Base-by-base conservation (phyloP, 2,888 invertebrate genomes). In the Hofmannophila pseudospretella region DNA sequence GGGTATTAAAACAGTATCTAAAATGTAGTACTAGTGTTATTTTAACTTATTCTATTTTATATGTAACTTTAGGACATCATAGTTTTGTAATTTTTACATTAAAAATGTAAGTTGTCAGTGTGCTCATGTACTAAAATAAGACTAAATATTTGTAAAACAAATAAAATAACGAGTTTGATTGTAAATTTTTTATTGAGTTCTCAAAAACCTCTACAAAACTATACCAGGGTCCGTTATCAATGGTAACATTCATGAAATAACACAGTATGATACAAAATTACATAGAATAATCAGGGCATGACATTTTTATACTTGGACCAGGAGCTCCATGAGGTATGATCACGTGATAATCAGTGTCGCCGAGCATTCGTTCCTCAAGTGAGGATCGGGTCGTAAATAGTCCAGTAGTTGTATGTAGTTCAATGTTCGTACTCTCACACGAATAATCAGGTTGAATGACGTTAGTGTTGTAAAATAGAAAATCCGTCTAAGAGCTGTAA, bases 1-100 rank as follows among this genome's bases (percentile, higher is more conserved):
- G 37, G 99, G 98, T 34, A 90, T 99, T 27, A 94, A 93, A 72
- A 94, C 98, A 23, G 94, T 99, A 12, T 90, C 93, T 22, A 95
- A 92, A 79, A 99, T 99, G 96, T 99, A 90, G 89, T 26, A n/a
- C 30, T 36, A 39, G 39, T 22, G 7, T 7, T 7, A 7, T 22
- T 22, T 22, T 22, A 7, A 22, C 8, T 2, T 4, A 22, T 8
- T n/a, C 4, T 23, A 4, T 22, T 3, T 30, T 28, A 35, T 11
- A 31, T n/a, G 25, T 34, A 33, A n/a, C 12, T 22, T 25, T 12
- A 10, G 32, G 7, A 10, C 23, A 13, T 31, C 7, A 25, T 11
- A n/a, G 19, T 10, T 36, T 19, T 25, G 12, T 33, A 36, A 26
- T 7, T 28, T 32, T 19, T 9, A 20, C 19, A n/a, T 22, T 22